A percentile compares a stretch with the other conserved stretches of the same genome.
Conservation (phyloP, 2,113 vertebrate species). For the Polypterus senegalus region DNA sequence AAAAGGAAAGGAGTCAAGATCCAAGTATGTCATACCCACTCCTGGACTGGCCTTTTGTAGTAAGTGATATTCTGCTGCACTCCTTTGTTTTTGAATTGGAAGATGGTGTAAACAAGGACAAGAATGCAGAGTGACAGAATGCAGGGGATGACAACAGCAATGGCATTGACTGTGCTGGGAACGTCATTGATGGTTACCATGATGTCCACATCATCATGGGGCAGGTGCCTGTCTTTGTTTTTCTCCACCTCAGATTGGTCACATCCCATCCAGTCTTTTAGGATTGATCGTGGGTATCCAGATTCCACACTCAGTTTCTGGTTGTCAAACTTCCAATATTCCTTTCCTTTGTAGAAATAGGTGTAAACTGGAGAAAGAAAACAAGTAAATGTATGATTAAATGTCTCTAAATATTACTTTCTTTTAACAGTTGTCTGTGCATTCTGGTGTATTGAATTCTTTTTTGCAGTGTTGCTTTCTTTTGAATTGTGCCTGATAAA, state of each 20-base stretch:
- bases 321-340: slow-evolving; percentile 98
- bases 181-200: slow-evolving; percentile 92
- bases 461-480: no score
- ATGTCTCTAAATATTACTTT: no score
- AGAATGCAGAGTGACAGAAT: slow-evolving; percentile 91
- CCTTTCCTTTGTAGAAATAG: slow-evolving; percentile 95
- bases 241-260: slow-evolving; percentile 81
- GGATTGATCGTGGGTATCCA: slow-evolving; percentile 86
- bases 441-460: no score
- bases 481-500: no score
- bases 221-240: slow-evolving; percentile 76
- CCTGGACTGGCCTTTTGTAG: slow-evolving; percentile 95
- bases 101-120: slow-evolving; percentile 93
- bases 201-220: slow-evolving; percentile 87
- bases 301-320: slow-evolving; percentile 87
- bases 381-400: no score
- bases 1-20: slow-evolving; percentile 25
- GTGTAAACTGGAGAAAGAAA: slow-evolving; percentile 72
- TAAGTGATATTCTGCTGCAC: slow-evolving; percentile 80
- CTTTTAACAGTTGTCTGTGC: no score
- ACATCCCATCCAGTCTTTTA: slow-evolving; percentile 97
- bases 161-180: slow-evolving; percentile 86
- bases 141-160: slow-evolving; percentile 95
- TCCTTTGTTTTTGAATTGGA: slow-evolving; percentile 97
- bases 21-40: slow-evolving; percentile 84